Evolutionary conservation across 2,113 vertebrate genomes (phyloP).

Genomic region (Riparia riparia): DNA sequence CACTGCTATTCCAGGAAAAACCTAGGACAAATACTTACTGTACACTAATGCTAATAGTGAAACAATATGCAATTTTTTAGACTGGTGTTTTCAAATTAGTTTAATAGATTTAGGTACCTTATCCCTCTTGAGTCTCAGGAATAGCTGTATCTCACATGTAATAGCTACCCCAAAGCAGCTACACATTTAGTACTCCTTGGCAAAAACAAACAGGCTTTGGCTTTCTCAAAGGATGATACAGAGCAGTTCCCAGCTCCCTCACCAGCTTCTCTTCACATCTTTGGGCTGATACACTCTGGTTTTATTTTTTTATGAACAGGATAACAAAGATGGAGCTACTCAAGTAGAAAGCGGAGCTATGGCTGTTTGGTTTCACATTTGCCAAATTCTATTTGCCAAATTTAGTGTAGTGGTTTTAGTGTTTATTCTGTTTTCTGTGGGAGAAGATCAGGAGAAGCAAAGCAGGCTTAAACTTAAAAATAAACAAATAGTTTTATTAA

Average conservation of each 20-base stretch:
- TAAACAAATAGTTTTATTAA: too few species aligned
- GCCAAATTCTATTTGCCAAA: too few species aligned
- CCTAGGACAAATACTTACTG: not conserved
- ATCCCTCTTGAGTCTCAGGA: not conserved
- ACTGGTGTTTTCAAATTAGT: not conserved
- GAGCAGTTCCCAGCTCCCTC: not conserved
- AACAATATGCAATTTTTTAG: not conserved
- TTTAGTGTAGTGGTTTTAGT: too few species aligned
- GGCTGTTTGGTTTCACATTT: not conserved
- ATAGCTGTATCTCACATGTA: not conserved
- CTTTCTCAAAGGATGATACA: not conserved
- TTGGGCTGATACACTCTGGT: rapidly evolving
- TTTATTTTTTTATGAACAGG: not conserved
- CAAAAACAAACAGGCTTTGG: rapidly evolving
- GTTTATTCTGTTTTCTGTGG: too few species aligned
- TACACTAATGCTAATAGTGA: not conserved
- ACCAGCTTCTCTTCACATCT: not conserved
- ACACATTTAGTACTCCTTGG: not conserved
- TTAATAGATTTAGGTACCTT: not conserved
- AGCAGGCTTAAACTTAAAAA: too few species aligned
- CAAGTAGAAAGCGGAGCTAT: not conserved
- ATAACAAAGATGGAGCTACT: not conserved
- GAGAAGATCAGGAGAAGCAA: too few species aligned
- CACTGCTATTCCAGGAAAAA: not conserved
- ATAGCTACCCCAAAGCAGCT: not conserved